These are phyloP conservation scores for Crotalus adamanteus DNA, from an alignment of 2,797 vertebrate species.

Conservation along the genomic window DNA sequence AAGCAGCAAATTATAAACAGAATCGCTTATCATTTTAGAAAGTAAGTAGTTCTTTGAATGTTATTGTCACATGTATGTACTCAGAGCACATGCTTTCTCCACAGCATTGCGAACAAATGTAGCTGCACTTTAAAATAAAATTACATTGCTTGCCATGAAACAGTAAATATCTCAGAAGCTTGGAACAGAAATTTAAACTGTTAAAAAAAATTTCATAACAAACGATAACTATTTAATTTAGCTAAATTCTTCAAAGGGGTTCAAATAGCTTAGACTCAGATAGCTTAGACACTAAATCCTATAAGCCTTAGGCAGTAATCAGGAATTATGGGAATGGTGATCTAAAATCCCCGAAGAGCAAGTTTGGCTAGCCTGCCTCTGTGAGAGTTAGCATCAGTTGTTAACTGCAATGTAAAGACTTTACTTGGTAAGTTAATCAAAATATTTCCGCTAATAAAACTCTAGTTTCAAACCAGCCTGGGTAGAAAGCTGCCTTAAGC, in stretches of 20 bases:
- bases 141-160: neutral
- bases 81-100: neutral
- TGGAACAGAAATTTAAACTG: constrained; percentile 10
- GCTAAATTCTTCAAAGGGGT: neutral
- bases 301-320: neutral
- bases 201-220: neutral
- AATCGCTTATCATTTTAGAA: neutral
- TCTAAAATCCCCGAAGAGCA: neutral
- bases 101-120: neutral
- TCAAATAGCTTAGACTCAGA: constrained; percentile 9
- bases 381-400: neutral
- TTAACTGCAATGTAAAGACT: constrained; percentile 20
- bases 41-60: neutral
- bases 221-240: neutral
- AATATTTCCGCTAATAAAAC: constrained; percentile 16
- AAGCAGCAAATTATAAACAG: neutral
- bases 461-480: constrained; percentile 13
- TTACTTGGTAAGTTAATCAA: neutral
- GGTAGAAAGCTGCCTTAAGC: constrained; percentile 12
- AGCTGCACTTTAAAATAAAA: neutral
- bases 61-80: neutral
- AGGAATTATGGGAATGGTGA: neutral
- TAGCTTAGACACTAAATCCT: constrained; percentile 17
- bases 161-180: neutral
- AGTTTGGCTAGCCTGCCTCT: neutral